Evolutionary conservation across 2,888 invertebrate species (phyloP), one percentile per base, ranked within the genome.

Genomic region (Plebejus melissa): DNA sequence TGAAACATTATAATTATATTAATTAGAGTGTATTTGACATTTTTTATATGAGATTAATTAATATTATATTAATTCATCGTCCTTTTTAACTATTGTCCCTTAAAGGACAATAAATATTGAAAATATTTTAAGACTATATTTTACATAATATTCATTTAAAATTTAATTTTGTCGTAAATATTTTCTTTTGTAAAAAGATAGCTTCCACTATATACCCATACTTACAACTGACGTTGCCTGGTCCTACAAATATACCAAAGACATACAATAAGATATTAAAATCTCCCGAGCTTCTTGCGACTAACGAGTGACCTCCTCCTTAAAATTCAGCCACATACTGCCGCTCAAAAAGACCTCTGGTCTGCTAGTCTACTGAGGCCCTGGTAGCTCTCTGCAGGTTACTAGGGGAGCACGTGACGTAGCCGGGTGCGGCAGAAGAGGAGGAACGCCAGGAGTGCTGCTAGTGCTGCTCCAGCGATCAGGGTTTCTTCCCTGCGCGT

Each of bases 391-490:
- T 38, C 22, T 65, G 69, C 41, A 22, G 60, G 75, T 72, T 58
- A 72, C 74, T 90, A 91, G 46, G 88, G 83, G 1, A 91, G 77
- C 6, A 89, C 81, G 74, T 90, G 87, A 13, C 93, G 91, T 69
- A 92, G 76, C 0, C 93, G 87, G 16, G 85, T 84, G 65, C 93
- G 88, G 41, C 91, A 93, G 78, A 90, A 93, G 1, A 93, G 79
- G 1, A 92, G 79, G 74, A 93, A 92, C 0, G 93, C 93, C 75
- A 93, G 81, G 36, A 93, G 78, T 0, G 91, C 93, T 0, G 93
- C 93, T 4, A 93, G 80, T 0, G 93, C 93, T 38, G 93, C 93
- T 0, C 93, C 93, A 0, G 93, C 92, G 0, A 93, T 82, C 11
- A 93, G 82, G 1, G 92, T 86, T 11, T 93, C 93, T 36, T 93